These are phyloP conservation scores for Hemibagrus wyckioides DNA, from an alignment of 2,113 vertebrate species.

Conservation along the genomic window DNA sequence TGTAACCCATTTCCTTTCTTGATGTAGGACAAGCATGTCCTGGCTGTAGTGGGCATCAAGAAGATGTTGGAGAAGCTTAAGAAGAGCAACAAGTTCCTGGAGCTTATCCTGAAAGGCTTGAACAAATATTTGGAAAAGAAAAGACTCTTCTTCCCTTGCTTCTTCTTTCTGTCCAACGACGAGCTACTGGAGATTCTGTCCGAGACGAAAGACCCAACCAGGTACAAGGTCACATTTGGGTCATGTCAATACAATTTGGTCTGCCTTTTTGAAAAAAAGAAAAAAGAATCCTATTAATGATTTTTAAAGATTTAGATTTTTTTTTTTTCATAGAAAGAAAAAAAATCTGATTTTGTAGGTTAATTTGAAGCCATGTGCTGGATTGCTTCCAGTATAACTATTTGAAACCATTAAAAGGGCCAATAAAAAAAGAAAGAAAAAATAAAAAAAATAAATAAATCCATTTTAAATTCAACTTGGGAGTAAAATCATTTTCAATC, in stretches of 20 bases:
- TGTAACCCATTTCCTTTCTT: constrained; percentile 1
- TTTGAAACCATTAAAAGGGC: neutral
- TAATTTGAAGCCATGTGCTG: neutral
- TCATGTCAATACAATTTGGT: neutral
- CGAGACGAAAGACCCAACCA: constrained; percentile 90
- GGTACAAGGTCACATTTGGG: constrained; percentile 63
- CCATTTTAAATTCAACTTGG: neutral
- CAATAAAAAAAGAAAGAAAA: neutral
- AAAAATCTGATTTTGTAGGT: neutral
- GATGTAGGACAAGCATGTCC: constrained; percentile 81
- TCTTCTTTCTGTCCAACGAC: constrained; percentile 93
- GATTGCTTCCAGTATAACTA: constrained; percentile 10
- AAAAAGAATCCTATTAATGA: neutral
- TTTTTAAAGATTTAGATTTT: neutral
- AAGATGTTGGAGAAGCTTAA: constrained; percentile 84
- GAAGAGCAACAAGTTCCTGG: constrained; percentile 81
- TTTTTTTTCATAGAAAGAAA: neutral
- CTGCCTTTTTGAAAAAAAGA: neutral
- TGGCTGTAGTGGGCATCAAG: constrained; percentile 78
- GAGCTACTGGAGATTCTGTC: constrained; percentile 92
- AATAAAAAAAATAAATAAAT: neutral
- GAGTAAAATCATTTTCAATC: neutral
- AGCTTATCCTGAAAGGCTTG: constrained; percentile 88
- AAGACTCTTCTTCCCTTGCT: constrained; percentile 86
- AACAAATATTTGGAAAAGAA: constrained; percentile 92